Evolutionary conservation across 2,113 vertebrate species (phyloP).

Genomic region (Procavia capensis): DNA sequence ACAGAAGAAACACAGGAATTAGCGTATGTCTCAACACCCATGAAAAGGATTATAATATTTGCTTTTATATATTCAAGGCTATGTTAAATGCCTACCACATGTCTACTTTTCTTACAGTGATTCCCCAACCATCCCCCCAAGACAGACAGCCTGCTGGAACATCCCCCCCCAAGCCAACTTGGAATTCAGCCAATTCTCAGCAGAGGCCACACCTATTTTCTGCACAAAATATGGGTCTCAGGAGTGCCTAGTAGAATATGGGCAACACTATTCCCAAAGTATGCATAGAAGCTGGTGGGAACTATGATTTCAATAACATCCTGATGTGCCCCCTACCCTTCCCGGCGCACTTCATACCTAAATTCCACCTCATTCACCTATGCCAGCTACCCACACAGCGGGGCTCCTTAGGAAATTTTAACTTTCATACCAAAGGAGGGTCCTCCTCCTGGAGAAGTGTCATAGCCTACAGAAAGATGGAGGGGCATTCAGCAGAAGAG

Average conservation of each 20-base stretch:
- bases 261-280: constrained; percentile 15
- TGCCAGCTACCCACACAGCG: constrained; percentile 3
- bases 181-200: not conserved
- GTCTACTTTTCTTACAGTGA: not conserved
- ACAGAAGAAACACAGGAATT: not conserved
- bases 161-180: not conserved
- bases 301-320: constrained; percentile 1
- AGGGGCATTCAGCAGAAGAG: not conserved
- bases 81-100: not conserved
- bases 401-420: not conserved
- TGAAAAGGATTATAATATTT: not conserved
- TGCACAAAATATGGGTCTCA: not conserved
- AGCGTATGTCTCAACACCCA: not conserved
- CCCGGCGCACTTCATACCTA: not conserved
- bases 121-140: not conserved
- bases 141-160: not conserved
- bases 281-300: not conserved
- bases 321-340: not conserved
- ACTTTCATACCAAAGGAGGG: not conserved
- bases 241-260: not conserved
- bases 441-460: constrained; percentile 9
- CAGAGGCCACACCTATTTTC: not conserved
- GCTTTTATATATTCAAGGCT: not conserved
- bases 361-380: constrained; percentile 13
- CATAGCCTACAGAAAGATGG: not conserved